Percentiles rank a stretch among this genome's conserved stretches.
phyloP scores from a whole-genome alignment of 2,113 vertebrate species.

The Cololabis saira region DNA sequence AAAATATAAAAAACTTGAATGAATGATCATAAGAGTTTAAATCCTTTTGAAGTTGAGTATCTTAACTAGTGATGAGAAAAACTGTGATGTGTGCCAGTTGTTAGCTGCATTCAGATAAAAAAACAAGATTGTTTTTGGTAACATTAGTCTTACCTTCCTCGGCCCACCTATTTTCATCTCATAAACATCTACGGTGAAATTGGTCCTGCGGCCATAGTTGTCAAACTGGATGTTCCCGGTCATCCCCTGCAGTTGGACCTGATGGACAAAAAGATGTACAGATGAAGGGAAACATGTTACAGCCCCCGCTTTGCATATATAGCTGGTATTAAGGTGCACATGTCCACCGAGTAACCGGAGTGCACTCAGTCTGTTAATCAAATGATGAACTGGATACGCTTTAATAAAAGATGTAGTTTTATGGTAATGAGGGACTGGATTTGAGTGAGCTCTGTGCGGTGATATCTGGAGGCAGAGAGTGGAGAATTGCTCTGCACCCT shows the following conservation, averaged over 20 bases:
- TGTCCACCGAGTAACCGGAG: conserved; percentile 49
- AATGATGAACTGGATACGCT: conserved; percentile 77
- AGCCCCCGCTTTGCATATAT: conserved; percentile 46
- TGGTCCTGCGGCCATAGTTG: conserved; percentile 96
- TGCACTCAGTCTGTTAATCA: conserved; percentile 66
- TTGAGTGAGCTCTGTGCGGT: conserved; percentile 63
- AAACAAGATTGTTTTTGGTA: conserved; percentile 15
- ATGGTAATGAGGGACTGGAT: conserved; percentile 75
- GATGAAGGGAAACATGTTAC: conserved; percentile 32
- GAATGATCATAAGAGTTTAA: too few species aligned
- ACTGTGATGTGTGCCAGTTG: too few species aligned
- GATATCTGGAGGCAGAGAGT: conserved; percentile 67
- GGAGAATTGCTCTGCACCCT: conserved; percentile 55
- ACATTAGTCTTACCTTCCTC: conserved; percentile 88
- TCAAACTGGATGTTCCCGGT: conserved; percentile 99
- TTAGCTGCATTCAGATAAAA: conserved; percentile 15
- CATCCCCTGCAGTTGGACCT: conserved; percentile 99
- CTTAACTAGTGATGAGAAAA: too few species aligned
- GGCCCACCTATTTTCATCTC: conserved; percentile 95
- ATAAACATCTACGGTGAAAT: conserved; percentile 97
- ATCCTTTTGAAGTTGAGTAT: too few species aligned
- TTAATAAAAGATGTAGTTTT: conserved; percentile 79
- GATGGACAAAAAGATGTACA: conserved; percentile 52
- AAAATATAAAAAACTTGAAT: too few species aligned
- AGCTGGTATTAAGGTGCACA: conserved; percentile 51